Percentiles rank a stretch among this genome's conserved stretches.
These are phyloP conservation scores for Crossaster papposus DNA, from an alignment of 53 echinoderm and acorn worm species.

Conservation along the genomic window DNA sequence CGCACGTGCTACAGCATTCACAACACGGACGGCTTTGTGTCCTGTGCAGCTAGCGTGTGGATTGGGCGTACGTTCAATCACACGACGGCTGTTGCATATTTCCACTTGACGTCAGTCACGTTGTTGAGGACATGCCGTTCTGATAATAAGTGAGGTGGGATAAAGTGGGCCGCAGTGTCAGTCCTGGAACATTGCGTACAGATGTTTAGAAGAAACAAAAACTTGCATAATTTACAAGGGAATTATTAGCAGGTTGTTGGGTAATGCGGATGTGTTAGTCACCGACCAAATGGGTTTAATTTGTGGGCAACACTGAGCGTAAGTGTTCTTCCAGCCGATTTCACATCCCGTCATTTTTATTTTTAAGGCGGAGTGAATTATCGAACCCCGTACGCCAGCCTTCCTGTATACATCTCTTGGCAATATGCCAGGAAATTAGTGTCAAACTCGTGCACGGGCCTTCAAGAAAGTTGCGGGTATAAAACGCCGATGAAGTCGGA, in stretches of 20 bases:
- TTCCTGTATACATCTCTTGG: background rate
- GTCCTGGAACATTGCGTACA: background rate
- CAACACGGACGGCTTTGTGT: background rate
- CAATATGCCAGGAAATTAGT: no score
- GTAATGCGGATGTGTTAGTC: slow-evolving; percentile 42
- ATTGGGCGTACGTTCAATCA: background rate
- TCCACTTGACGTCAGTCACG: background rate
- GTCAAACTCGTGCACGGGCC: no score
- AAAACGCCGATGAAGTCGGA: no score
- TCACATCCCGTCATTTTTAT: slow-evolving; percentile 18
- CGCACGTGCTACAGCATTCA: background rate
- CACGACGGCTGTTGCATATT: slow-evolving; percentile 50
- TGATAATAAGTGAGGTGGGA: background rate
- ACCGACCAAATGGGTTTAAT: slow-evolving; percentile 39
- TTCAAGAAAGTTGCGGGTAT: no score
- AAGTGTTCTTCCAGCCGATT: slow-evolving; percentile 28
- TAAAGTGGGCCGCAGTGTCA: background rate
- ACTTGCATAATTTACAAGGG: background rate
- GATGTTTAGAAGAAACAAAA: background rate
- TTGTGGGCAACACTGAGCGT: slow-evolving; percentile 19
- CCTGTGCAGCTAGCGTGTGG: background rate
- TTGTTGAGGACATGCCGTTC: background rate
- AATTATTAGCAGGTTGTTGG: background rate
- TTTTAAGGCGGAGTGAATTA: background rate
- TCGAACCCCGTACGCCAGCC: background rate